phyloP scores from a whole-genome alignment of 2,888 invertebrate genomes.

The Macrophya annulata region DNA sequence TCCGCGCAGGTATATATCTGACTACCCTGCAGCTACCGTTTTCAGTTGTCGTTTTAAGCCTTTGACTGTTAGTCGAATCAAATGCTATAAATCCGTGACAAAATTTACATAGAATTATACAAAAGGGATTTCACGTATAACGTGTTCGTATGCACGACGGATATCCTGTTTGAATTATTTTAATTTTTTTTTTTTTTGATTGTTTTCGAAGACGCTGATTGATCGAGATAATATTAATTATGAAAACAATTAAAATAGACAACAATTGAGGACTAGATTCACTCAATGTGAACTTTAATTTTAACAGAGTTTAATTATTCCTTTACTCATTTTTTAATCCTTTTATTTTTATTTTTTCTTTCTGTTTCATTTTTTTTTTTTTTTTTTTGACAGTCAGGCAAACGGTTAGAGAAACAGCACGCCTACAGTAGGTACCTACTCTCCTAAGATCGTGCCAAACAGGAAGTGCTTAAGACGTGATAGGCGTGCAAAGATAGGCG shows the following conservation, averaged over 20 bases:
- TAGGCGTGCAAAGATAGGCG: conserved; percentile 62
- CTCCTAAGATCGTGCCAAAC: conserved; percentile 57
- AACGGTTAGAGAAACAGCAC: conserved; percentile 41
- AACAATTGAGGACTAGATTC: background rate
- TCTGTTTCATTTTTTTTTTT: conserved; percentile 52
- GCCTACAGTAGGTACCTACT: conserved; percentile 31
- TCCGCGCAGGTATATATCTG: conserved; percentile 23
- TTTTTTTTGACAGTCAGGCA: background rate
- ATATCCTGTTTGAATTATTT: conserved; percentile 26
- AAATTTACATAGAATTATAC: conserved; percentile 47
- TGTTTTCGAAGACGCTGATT: background rate
- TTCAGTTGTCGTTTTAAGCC: conserved; percentile 27
- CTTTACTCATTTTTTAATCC: conserved; percentile 36
- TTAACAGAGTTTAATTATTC: background rate
- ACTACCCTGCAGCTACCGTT: conserved; percentile 13
- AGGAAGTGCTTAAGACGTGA: conserved; percentile 67
- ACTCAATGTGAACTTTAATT: background rate
- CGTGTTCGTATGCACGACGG: conserved; percentile 13
- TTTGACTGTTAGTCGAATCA: conserved; percentile 22
- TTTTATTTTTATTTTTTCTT: conserved; percentile 22
- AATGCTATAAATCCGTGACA: conserved; percentile 42
- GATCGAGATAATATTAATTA: conserved; percentile 29
- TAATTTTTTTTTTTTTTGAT: background rate
- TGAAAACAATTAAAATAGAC: background rate
- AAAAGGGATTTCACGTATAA: conserved; percentile 7